phyloP scores from a whole-genome alignment of 2,113 vertebrate genomes.

The Colius striatus region DNA sequence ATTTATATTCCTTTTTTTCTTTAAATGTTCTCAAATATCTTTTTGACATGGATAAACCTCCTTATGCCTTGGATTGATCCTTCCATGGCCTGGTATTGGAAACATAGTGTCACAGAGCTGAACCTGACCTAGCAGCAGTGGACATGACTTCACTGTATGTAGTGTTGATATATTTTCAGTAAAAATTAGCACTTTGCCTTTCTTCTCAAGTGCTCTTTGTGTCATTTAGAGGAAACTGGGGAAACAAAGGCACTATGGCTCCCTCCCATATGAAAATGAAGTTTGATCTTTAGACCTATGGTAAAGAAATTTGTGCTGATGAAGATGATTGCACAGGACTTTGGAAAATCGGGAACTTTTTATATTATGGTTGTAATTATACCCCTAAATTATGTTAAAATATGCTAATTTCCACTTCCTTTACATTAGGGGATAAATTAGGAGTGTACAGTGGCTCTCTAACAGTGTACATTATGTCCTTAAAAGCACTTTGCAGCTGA shows the following conservation, averaged over 20 bases:
- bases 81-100: neutral
- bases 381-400: neutral
- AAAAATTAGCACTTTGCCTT: neutral
- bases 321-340: neutral
- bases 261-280: neutral
- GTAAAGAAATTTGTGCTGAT: neutral
- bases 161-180: neutral
- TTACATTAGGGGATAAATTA: neutral
- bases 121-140: neutral
- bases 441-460: neutral
- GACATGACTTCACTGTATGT: neutral
- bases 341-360: neutral
- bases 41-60: neutral
- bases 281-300: neutral
- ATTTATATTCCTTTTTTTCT: neutral
- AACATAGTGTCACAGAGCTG: neutral
- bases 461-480: neutral
- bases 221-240: neutral
- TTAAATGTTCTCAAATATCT: neutral
- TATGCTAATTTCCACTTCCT: neutral
- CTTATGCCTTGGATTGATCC: neutral
- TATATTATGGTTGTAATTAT: neutral
- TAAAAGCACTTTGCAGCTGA: slow-evolving; percentile 1
- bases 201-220: neutral
- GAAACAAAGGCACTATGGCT: neutral